phyloP scores from a whole-genome alignment of 2,888 invertebrate species.

The Ormyrus rosae region DNA sequence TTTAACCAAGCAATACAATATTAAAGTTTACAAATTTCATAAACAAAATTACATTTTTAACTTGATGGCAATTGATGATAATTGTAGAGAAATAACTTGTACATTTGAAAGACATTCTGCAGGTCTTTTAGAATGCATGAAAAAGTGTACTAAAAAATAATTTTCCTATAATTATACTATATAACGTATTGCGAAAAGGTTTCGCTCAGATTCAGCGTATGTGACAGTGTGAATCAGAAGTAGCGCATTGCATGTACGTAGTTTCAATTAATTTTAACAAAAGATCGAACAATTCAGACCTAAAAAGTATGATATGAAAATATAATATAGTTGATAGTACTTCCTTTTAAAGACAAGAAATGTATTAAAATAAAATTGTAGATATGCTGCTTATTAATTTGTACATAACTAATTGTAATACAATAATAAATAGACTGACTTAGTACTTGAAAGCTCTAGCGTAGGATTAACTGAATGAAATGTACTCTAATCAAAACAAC shows the following conservation, averaged over 20 bases:
- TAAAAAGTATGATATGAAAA: neutral
- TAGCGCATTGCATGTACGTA: neutral
- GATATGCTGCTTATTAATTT: neutral
- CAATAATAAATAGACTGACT: constrained; percentile 18
- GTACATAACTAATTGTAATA: constrained; percentile 2
- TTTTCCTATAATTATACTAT: neutral
- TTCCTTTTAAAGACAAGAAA: constrained; percentile 1
- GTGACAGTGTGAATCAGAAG: neutral
- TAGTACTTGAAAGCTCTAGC: too few species aligned
- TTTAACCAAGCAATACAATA: too few species aligned
- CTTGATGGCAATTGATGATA: too few species aligned
- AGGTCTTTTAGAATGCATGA: too few species aligned
- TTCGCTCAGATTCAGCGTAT: constrained; percentile 31
- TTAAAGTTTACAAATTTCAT: too few species aligned
- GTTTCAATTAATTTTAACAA: neutral
- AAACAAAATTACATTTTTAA: too few species aligned
- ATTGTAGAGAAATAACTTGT: too few species aligned
- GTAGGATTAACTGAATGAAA: neutral
- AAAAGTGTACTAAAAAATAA: too few species aligned
- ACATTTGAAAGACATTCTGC: too few species aligned
- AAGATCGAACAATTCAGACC: neutral
- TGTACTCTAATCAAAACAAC: constrained; percentile 9
- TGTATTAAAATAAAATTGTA: neutral
- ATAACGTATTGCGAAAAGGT: constrained; percentile 10
- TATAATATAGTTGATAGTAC: constrained; percentile 27